A percentile compares a stretch with the other conserved stretches of the same genome.
phyloP scores from a whole-genome alignment of 2,113 vertebrate genomes.

The Felis chaus region DNA sequence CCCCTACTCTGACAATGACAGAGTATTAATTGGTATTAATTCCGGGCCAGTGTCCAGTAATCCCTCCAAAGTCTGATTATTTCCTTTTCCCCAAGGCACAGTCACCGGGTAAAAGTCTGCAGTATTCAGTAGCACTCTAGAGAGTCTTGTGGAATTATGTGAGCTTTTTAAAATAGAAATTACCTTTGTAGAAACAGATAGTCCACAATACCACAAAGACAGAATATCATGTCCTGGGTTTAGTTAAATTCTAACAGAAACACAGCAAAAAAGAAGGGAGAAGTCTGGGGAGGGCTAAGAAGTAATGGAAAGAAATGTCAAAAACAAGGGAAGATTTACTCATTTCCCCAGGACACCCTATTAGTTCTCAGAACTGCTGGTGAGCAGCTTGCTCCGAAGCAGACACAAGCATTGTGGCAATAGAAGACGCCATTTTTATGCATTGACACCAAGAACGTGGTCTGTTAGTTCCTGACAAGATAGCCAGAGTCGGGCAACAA shows the following conservation, averaged over 20 bases:
- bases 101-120: neutral
- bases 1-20: neutral
- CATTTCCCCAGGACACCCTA: neutral
- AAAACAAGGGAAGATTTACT: constrained; percentile 34
- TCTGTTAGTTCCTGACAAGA: neutral
- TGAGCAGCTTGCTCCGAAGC: constrained; percentile 9
- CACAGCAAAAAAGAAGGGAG: neutral
- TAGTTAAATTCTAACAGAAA: neutral
- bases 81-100: neutral
- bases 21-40: neutral
- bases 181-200: neutral
- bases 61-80: neutral
- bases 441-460: neutral
- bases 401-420: neutral
- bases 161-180: neutral
- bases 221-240: neutral
- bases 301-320: neutral
- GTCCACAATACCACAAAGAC: neutral
- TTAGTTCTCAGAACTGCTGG: constrained; percentile 42
- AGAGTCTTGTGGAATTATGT: neutral
- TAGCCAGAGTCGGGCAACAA: neutral
- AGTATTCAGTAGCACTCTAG: neutral
- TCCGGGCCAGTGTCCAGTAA: neutral
- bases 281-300: neutral
- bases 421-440: neutral